Base-by-base conservation (phyloP, 2,888 invertebrate genomes). In the Folsomia manolachei region DNA sequence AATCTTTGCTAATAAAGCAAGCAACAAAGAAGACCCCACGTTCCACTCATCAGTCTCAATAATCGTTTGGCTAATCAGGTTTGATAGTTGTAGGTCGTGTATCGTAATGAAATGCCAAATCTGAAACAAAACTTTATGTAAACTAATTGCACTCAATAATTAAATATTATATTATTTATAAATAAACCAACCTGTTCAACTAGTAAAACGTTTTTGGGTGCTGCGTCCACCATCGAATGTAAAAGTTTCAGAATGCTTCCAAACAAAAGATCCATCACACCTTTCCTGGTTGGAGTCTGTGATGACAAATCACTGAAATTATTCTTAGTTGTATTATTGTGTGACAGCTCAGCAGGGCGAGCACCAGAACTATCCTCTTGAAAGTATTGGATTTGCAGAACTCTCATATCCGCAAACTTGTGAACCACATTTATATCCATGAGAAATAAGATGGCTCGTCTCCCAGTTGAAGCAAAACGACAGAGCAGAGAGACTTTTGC, bases 361-460 rank as follows among this genome's bases (percentile, higher is more conserved):
- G 19, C 56, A 9, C 39, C 14, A 14, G 39, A 39, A 39, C 14
- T 39, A 7, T 64, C 64, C 51, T 74, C 51, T 71, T 72, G 71
- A 25, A 71, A 71, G 63, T 68, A 69, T 70, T 78, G 78, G n/a
- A 78, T 68, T 23, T 72, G 74, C 61, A 79, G 80, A 0, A 79
- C 75, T 14, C 75, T 74, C 79, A 81, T 80, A 52, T 81, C 80
- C 7, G 75, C 64, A 25, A 81, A 71, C 51, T 76, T 72, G 51
- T 75, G 71, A 19, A 80, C 74, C 0, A 78, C 51, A 51, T 76
- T 76, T 9, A 72, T 64, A 65, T 80, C 81, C 53, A 81, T 66
- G 1, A 81, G 73, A 27, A 78, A 52, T 7, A 70, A n/a, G 7
- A 78, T 75, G 11, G 78, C 72, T 62, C 67, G 70, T 0, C 64